phyloP scores from a whole-genome alignment of 2,888 invertebrate species.

The Synergus umbraculus region DNA sequence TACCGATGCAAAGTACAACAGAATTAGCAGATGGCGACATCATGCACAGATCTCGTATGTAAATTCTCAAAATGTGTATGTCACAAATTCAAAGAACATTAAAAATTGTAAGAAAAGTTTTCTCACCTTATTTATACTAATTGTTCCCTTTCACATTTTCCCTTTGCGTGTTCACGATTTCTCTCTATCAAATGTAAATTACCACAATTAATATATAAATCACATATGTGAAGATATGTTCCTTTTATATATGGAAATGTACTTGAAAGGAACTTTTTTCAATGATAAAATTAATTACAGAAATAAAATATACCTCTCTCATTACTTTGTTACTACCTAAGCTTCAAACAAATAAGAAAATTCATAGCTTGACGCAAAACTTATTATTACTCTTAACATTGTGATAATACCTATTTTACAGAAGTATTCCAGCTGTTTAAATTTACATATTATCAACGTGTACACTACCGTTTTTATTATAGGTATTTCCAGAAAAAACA shows the following conservation, averaged over 20 bases:
- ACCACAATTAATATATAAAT: not conserved
- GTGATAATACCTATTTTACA: conserved; percentile 13
- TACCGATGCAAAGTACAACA: conserved; percentile 34
- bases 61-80: not conserved
- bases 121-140: not conserved
- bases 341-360: not conserved
- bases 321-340: not conserved
- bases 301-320: not conserved
- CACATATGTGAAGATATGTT: not conserved
- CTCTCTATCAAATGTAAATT: not conserved
- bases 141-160: not conserved
- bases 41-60: conserved; percentile 10
- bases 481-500: conserved; percentile 13
- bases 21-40: conserved; percentile 35
- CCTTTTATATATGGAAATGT: not conserved
- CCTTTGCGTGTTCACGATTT: not conserved
- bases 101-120: not conserved
- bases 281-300: not conserved
- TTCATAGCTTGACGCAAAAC: not conserved
- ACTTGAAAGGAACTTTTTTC: not conserved
- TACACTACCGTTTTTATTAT: not conserved
- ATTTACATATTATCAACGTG: conserved; percentile 21
- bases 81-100: not conserved
- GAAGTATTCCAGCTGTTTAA: conserved; percentile 28
- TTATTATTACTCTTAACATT: not conserved